phyloP scores from a whole-genome alignment of 1,140 invertebrate genomes.

The Chlorops oryzae region DNA sequence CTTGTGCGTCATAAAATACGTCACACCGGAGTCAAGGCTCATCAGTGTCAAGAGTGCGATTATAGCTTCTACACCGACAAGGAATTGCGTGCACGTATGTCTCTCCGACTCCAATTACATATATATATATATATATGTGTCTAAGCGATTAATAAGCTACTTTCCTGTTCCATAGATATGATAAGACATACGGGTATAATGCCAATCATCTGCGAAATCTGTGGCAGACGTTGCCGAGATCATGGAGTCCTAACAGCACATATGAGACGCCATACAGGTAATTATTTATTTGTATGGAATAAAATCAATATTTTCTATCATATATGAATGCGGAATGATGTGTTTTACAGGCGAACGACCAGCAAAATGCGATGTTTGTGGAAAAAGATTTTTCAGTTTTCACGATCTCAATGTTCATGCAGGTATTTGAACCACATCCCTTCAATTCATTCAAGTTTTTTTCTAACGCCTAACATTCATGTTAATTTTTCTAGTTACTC shows the following conservation, averaged over 20 bases:
- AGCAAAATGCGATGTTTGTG: slow-evolving; percentile 44
- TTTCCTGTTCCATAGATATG: too few species aligned
- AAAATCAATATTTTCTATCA: too few species aligned
- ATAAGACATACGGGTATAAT: slow-evolving; percentile 36
- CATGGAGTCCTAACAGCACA: slow-evolving; percentile 56
- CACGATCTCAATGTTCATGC: slow-evolving; percentile 44
- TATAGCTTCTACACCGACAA: slow-evolving; percentile 39
- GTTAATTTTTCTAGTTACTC: too few species aligned
- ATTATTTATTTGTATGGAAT: too few species aligned
- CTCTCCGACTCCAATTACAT: too few species aligned
- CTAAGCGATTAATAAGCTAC: too few species aligned
- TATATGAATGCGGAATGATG: too few species aligned
- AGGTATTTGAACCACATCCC: too few species aligned
- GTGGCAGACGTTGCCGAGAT: slow-evolving; percentile 32
- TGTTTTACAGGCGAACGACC: slow-evolving; percentile 76
- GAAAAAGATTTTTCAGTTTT: slow-evolving; percentile 17
- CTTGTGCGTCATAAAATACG: slow-evolving; percentile 39
- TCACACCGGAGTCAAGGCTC: slow-evolving; percentile 39
- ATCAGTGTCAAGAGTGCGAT: slow-evolving; percentile 34
- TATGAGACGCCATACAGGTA: slow-evolving; percentile 63
- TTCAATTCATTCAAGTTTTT: too few species aligned
- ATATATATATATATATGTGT: too few species aligned
- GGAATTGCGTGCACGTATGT: slow-evolving; percentile 35
- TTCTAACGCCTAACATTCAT: too few species aligned
- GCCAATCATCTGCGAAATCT: slow-evolving; percentile 38